Evolutionary conservation across 2,113 vertebrate species (phyloP), one percentile per base, ranked within the genome.

Genomic region (Ailuropoda melanoleuca): DNA sequence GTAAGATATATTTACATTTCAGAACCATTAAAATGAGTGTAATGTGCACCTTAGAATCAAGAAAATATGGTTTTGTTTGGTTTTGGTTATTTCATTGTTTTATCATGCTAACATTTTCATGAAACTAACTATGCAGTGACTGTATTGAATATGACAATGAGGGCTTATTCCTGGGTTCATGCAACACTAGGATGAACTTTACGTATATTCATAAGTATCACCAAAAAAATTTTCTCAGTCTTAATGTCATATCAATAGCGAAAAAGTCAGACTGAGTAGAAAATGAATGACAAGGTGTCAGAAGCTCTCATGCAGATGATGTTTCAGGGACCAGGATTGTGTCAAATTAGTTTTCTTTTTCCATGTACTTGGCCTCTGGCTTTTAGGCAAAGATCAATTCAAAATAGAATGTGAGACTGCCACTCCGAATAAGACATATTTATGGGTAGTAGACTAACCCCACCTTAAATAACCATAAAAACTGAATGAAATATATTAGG

Each of bases 1-100:
- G 19, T 60, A 88, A 93, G 62, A 94, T 19, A 50, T 31, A 77
- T n/a, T 93, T 88, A 50, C 31, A n/a, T 72, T 95, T 91, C 56
- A 82, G 53, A 72, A 84, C 21, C 34, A 91, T 75, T 92, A 70
- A 91, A 75, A 64, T 26, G 6, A 18, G 8, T 1, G 23, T 64
- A 29, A 53, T 66, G 24, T 72, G 4, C 1, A 89, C 37, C 62
- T 46, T 53, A 70, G 64, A 83, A 19, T 5, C 37, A 94, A 82
- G 39, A 86, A 72, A 78, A 88, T 37, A 78, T 1, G 4, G 6
- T 81, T 81, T 92, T 70, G 43, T 55, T 94, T 80, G 53, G 26
- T 90, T 82, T 90, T 53, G 9, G 55, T 92, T 72, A 78, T 72
- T 66, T 92, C 21, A 34, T 18, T 82, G 39, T 80, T 88, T 95